Base-by-base conservation (phyloP, 2,888 invertebrate species). In the Anaspis maculata region DNA sequence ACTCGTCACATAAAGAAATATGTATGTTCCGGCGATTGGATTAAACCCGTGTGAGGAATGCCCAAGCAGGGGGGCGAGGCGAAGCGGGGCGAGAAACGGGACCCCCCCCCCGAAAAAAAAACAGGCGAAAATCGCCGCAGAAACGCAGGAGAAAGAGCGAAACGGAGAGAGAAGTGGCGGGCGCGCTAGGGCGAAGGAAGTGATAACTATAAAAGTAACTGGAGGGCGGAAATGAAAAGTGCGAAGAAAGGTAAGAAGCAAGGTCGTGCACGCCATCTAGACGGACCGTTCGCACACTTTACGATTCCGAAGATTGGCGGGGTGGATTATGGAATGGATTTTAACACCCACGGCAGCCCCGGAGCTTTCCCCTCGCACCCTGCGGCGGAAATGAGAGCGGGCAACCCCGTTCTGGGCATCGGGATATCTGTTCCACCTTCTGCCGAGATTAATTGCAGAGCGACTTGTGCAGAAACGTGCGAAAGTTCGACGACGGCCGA, bases 201-300 rank as follows among this genome's bases (percentile, higher is more conserved):
- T 55, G 56, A 61, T 61, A 59, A 59, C 60, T 57, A 59, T 61
- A 63, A 62, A 59, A 59, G 59, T 56, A 60, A 59, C 56, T 57
- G 55, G 49, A 51, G 56, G 48, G 54, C 50, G 59, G 61, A 62
- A 61, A 61, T 61, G 60, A 61, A 60, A 59, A 60, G 57, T 58
- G 59, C 55, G 56, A 57, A 59, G 58, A 57, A 57, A 59, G 62
- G 51, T 54, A 54, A 52, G 52, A 51, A 55, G 56, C 57, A 58
- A 59, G 61, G 58, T 58, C 57, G 58, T 48, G 55, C 49, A 49
- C 55, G 59, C 57, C 60, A 61, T 61, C 60, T 52, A 60, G 60
- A 61, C 58, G 53, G 52, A 47, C 53, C 51, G 49, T 52, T 54
- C 47, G 49, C 51, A 47, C 51, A 52, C 48, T 55, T 56, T 55